Percentiles rank a stretch among this genome's conserved stretches.
Evolutionary conservation across 2,797 vertebrate species (phyloP).

Genomic region (Poeciliopsis gracilis): DNA sequence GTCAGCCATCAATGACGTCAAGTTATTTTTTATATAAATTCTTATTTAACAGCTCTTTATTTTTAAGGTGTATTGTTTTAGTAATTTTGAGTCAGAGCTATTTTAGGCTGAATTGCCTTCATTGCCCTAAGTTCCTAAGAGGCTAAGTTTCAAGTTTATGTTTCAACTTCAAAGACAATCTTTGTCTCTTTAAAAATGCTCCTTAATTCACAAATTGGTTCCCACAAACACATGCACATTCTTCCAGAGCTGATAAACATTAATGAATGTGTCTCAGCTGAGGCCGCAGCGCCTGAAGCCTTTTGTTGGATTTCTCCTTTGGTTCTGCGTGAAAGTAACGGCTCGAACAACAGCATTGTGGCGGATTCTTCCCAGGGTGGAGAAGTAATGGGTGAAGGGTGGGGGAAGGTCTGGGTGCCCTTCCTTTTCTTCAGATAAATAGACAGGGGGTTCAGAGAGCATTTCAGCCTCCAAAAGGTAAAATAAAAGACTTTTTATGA

Average conservation of each 20-base stretch:
- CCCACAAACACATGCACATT: conserved; percentile 32
- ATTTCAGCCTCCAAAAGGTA: conserved; percentile 42
- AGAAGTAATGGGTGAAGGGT: conserved; percentile 38
- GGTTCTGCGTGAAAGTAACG: conserved; percentile 29
- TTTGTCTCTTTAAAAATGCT: neutral
- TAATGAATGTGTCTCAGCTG: conserved; percentile 41
- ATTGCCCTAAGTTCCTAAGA: neutral
- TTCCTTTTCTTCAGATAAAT: conserved; percentile 62
- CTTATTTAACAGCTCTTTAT: neutral
- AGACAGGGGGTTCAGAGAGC: conserved; percentile 27
- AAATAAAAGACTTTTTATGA: conserved; percentile 55
- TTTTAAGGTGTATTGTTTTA: neutral
- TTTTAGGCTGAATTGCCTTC: neutral
- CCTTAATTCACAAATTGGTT: conserved; percentile 15
- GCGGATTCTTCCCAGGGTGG: conserved; percentile 53
- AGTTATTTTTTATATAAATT: neutral
- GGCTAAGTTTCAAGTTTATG: neutral
- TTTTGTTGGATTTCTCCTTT: conserved; percentile 56
- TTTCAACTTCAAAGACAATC: neutral
- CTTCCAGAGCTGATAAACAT: conserved; percentile 31
- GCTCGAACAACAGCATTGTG: conserved; percentile 60
- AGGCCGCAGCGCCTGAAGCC: conserved; percentile 27
- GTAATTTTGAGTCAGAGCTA: neutral
- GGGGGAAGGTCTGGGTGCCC: conserved; percentile 39
- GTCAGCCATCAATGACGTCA: neutral